phyloP scores from a whole-genome alignment of 1,140 invertebrate species.

The Drosophila malerkotliana region DNA sequence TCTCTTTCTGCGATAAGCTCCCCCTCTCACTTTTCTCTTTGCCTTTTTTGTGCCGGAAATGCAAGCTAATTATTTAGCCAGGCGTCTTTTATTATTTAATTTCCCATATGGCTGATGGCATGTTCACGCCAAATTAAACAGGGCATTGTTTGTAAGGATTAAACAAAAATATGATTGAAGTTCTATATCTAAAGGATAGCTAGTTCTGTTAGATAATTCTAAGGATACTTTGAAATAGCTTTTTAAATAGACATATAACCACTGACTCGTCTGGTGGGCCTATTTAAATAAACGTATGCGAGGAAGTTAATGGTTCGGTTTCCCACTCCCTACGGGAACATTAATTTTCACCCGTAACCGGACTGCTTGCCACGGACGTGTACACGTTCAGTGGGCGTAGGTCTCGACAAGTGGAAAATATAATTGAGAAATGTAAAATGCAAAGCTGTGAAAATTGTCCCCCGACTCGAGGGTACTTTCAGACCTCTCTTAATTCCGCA shows the following conservation, averaged over 20 bases:
- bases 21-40: not conserved
- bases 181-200: not conserved
- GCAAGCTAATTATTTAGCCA: slow-evolving; percentile 44
- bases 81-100: slow-evolving; percentile 38
- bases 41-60: slow-evolving; percentile 10
- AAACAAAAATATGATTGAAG: not conserved
- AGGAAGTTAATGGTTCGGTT: not conserved
- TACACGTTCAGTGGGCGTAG: slow-evolving; percentile 22
- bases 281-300: not conserved
- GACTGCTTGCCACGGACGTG: slow-evolving; percentile 12
- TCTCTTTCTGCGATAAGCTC: not conserved
- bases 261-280: not conserved
- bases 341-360: not conserved
- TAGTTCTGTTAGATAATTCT: not conserved
- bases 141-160: not conserved
- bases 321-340: not conserved
- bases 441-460: slow-evolving; percentile 51
- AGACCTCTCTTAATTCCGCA: slow-evolving; percentile 18
- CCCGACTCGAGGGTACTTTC: slow-evolving; percentile 17
- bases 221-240: not conserved
- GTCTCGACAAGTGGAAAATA: slow-evolving; percentile 13
- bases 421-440: slow-evolving; percentile 39
- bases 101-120: slow-evolving; percentile 12
- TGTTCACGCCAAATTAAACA: slow-evolving; percentile 15
- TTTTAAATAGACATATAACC: not conserved